phyloP scores from a whole-genome alignment of 1,140 invertebrate species.

The Aporrectodea caliginosa region DNA sequence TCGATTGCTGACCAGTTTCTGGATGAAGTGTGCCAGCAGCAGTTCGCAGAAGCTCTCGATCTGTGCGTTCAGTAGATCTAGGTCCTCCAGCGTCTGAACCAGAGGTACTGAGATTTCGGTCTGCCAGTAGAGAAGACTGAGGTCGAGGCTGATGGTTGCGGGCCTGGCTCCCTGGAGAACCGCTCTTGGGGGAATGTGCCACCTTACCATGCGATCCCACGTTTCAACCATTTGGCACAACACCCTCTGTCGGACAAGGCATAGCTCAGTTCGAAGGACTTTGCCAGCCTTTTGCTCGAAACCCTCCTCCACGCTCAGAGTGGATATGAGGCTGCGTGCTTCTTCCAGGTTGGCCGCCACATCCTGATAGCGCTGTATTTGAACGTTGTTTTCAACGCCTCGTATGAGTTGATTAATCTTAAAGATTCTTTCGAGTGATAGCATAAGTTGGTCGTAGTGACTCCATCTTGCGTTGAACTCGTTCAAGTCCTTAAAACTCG shows the following conservation, averaged over 20 bases:
- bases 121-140: not conserved
- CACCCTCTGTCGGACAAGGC: not conserved
- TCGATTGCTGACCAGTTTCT: constrained; percentile 40
- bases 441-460: not conserved
- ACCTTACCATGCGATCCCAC: not conserved
- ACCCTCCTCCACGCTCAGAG: not conserved
- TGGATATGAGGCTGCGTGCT: not conserved
- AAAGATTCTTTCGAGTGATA: not conserved
- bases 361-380: not conserved
- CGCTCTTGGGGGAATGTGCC: not conserved
- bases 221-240: not conserved
- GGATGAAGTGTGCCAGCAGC: constrained; percentile 41
- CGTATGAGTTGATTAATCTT: not conserved
- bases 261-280: not conserved
- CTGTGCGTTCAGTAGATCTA: constrained; percentile 42
- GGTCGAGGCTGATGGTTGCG: not conserved
- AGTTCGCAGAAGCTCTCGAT: constrained; percentile 46
- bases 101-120: not conserved
- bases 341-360: not conserved
- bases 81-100: constrained; percentile 42
- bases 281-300: not conserved
- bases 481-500: not conserved
- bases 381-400: not conserved
- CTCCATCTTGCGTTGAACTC: not conserved
- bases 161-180: not conserved